These are phyloP conservation scores for Bellardia pandia DNA, from an alignment of 2,888 invertebrate genomes.

Conservation along the genomic window DNA sequence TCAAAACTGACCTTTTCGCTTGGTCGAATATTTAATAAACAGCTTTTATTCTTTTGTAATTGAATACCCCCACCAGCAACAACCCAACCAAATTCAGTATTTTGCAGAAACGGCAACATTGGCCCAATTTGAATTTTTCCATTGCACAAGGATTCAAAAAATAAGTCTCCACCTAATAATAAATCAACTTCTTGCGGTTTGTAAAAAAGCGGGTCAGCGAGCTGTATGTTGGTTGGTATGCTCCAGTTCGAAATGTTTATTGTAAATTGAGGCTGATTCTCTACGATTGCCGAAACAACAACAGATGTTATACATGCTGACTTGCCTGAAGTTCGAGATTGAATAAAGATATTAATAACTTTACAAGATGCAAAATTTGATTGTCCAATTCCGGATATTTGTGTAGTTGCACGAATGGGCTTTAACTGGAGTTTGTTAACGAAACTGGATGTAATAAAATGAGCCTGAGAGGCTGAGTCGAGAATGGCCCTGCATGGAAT, in stretches of 20 bases:
- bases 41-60: not conserved
- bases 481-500: slow-evolving; percentile 54
- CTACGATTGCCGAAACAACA: slow-evolving; percentile 38
- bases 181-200: slow-evolving; percentile 52
- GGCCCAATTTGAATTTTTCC: slow-evolving; percentile 59
- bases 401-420: not conserved
- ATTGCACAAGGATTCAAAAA: slow-evolving; percentile 62
- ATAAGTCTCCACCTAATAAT: slow-evolving; percentile 63
- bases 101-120: slow-evolving; percentile 62
- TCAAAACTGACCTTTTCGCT: not conserved
- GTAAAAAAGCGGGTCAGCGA: slow-evolving; percentile 66
- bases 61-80: slow-evolving; percentile 58
- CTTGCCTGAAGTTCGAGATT: not conserved
- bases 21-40: not conserved
- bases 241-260: slow-evolving; percentile 46
- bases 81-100: slow-evolving; percentile 70
- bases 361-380: slow-evolving; percentile 23
- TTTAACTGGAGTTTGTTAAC: slow-evolving; percentile 38
- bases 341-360: not conserved
- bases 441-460: slow-evolving; percentile 43
- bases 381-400: slow-evolving; percentile 49
- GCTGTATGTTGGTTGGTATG: slow-evolving; percentile 54
- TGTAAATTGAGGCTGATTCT: slow-evolving; percentile 40
- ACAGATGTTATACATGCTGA: not conserved
- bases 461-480: slow-evolving; percentile 43